Percentiles rank a stretch among this genome's conserved stretches.
Conservation (phyloP, 2,888 invertebrate species). For the Clunio marinus region DNA sequence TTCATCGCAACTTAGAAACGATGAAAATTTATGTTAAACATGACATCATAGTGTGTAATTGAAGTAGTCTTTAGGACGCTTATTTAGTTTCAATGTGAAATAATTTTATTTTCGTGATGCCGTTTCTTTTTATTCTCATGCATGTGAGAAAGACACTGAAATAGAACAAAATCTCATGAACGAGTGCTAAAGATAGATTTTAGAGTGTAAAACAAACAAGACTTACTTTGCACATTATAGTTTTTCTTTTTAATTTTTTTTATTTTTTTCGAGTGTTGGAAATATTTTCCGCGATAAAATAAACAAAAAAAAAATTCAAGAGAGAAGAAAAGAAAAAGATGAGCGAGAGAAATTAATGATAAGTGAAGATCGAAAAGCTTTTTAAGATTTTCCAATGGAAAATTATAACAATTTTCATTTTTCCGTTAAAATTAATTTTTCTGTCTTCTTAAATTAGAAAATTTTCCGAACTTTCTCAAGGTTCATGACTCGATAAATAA, state of each 20-base stretch:
- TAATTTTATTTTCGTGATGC: constrained; percentile 5
- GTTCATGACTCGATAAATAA: no score
- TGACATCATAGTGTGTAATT: constrained; percentile 20
- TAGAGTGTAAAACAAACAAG: background rate
- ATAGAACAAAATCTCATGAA: background rate
- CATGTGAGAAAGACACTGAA: background rate
- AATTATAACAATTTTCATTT: no score
- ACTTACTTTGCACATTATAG: background rate
- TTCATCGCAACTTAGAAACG: background rate
- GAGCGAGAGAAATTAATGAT: background rate
- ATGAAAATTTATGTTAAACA: background rate
- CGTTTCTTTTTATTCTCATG: background rate
- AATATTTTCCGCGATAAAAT: constrained; percentile 10
- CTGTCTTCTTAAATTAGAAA: no score
- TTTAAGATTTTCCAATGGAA: no score
- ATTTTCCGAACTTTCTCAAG: no score
- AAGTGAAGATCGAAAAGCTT: no score
- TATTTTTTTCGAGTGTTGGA: background rate
- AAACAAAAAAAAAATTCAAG: background rate
- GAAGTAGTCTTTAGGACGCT: background rate
- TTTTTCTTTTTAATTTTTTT: background rate
- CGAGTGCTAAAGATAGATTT: constrained; percentile 1
- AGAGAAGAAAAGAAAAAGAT: background rate
- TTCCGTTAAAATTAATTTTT: no score
- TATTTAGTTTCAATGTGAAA: constrained; percentile 2